Base-by-base conservation (phyloP, 2,888 invertebrate genomes). In the Saturnia japonica region DNA sequence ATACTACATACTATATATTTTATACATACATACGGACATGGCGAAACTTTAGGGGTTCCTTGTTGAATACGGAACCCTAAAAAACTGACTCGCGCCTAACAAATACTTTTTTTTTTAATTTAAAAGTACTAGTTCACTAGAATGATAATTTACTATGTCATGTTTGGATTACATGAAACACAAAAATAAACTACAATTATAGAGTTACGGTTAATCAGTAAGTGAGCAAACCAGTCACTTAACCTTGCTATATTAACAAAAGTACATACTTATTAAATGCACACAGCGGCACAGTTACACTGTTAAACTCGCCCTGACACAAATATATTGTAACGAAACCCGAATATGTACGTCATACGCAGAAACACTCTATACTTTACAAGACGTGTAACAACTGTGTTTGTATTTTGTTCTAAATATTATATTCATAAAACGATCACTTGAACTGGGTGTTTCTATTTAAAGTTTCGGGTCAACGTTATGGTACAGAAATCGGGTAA, bases 321-420 rank as follows among this genome's bases (percentile, higher is more conserved):
- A 76, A 80, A 88, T 89, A 88, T 89, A 84, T 74, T 78, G 78
- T 89, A 85, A 82, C 89, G 80, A 83, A 85, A 83, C 79, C 75
- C 73, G 74, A 80, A 64, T n/a, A 64, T 40, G 64, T 64, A 64
- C 64, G 64, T 64, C 34, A 51, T 22, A 69, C 47, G 62, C 28
- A 69, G 45, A 69, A 69, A 47, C 62, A 34, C 34, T 42, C 43
- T 22, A 42, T 12, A 12, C 19, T 28, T 47, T 69, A 62, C 57
- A 45, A 64, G n/a, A n/a, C n/a, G 43, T 69, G 16, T 25, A 62
- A 14, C 69, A 62, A 14, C 69, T 54, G 22, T 22, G 22, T 22
- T 22, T n/a, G 54, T 22, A 54, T 22, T 54, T 54, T 22, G 54
- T 54, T n/a, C 54, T 54, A 54, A 54, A 54, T 54, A 54, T 54